These are phyloP conservation scores for Pelagia noctiluca DNA, from an alignment of 30 jellyfish, hydroid and myxozoan genomes.

Conservation along the genomic window DNA sequence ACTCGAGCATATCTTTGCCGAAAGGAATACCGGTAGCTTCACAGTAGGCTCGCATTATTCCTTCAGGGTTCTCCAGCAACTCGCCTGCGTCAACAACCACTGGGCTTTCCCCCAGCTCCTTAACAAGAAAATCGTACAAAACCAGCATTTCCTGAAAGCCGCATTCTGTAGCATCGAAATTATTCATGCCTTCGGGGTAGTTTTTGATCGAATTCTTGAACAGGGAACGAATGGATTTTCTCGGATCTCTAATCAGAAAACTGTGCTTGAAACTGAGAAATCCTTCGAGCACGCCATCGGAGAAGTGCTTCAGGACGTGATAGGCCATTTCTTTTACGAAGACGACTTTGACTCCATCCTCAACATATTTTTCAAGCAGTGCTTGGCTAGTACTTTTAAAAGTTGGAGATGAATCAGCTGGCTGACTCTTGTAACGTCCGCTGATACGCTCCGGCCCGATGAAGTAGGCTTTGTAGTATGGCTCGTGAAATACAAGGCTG, in stretches of 20 bases:
- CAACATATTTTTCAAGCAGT: constrained; percentile 61
- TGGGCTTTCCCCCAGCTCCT: constrained; percentile 59
- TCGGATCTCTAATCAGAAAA: constrained; percentile 86
- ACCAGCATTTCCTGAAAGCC: constrained; percentile 73
- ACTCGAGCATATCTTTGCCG: constrained; percentile 79
- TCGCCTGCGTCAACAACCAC: constrained; percentile 94
- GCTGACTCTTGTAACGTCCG: constrained; percentile 60
- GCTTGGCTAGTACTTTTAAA: constrained; percentile 45
- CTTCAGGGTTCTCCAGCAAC: constrained; percentile 86
- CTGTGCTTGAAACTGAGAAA: constrained; percentile 77
- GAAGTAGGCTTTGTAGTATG: constrained; percentile 79
- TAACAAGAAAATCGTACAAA: constrained; percentile 58
- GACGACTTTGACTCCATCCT: constrained; percentile 81
- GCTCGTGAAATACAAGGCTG: constrained; percentile 90
- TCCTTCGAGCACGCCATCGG: constrained; percentile 56
- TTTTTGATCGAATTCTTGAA: constrained; percentile 82
- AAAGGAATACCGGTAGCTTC: constrained; percentile 74
- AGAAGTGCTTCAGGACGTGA: constrained; percentile 64
- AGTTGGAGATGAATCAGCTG: constrained; percentile 33
- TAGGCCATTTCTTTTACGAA: constrained; percentile 90
- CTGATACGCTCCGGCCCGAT: constrained; percentile 97
- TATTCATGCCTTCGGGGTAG: constrained; percentile 82
- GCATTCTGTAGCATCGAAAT: constrained; percentile 81
- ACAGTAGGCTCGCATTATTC: constrained; percentile 87
- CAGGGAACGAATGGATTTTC: constrained; percentile 80